These are phyloP conservation scores for Dinothrombium tinctorium DNA, from an alignment of 1,140 invertebrate genomes.

Conservation along the genomic window DNA sequence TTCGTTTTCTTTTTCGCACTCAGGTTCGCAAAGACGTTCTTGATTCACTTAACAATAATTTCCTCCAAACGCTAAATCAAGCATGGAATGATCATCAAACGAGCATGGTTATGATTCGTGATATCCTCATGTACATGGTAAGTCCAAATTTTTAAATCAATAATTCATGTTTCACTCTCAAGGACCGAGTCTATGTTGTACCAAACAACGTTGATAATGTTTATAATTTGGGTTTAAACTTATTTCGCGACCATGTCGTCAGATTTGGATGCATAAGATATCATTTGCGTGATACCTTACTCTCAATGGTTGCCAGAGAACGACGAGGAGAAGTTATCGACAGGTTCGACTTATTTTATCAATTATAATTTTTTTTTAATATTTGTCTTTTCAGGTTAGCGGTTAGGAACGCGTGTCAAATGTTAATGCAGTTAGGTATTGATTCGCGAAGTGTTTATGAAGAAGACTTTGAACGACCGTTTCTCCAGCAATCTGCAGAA, in stretches of 20 bases:
- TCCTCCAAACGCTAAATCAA: slow-evolving; percentile 81
- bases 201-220: slow-evolving; percentile 97
- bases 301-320: slow-evolving; percentile 87
- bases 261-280: slow-evolving; percentile 78
- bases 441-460: slow-evolving; percentile 84
- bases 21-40: slow-evolving; percentile 78
- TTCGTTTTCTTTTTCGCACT: slow-evolving; percentile 17
- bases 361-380: neutral
- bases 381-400: slow-evolving; percentile 37
- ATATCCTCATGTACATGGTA: slow-evolving; percentile 98
- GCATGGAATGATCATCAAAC: slow-evolving; percentile 99
- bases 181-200: slow-evolving; percentile 91
- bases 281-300: slow-evolving; percentile 70
- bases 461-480: slow-evolving; percentile 95
- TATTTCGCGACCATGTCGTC: slow-evolving; percentile 94
- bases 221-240: slow-evolving; percentile 90
- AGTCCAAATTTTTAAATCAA: slow-evolving; percentile 7
- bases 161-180: slow-evolving; percentile 10
- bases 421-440: slow-evolving; percentile 93
- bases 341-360: slow-evolving; percentile 21
- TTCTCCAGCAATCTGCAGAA: slow-evolving; percentile 85
- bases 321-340: slow-evolving; percentile 88
- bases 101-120: slow-evolving; percentile 99
- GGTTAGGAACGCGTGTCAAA: slow-evolving; percentile 96
- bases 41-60: slow-evolving; percentile 79